Evolutionary conservation across 2,888 invertebrate species (phyloP).

Genomic region (Dasysyrphus tricinctus): DNA sequence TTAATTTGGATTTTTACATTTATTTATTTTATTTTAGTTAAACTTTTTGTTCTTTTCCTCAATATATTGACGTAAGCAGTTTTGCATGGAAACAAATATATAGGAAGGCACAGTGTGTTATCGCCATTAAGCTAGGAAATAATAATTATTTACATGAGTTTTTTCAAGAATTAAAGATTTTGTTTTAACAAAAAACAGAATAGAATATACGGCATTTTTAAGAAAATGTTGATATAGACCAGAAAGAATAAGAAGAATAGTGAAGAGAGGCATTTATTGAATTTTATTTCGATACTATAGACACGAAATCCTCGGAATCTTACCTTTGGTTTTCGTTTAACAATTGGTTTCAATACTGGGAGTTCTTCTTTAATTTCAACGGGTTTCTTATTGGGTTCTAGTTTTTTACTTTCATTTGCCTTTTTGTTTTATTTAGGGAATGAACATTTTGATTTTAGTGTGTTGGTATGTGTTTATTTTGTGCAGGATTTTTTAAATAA

Average conservation of each 20-base stretch:
- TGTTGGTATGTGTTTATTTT: neutral
- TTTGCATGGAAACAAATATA: neutral
- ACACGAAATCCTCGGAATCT: constrained; percentile 71
- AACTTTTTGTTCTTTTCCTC: neutral
- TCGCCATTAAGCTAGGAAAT: neutral
- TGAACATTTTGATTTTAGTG: too few species aligned
- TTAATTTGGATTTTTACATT: neutral
- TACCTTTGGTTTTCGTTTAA: constrained; percentile 81
- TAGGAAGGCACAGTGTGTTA: neutral
- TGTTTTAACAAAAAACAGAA: neutral
- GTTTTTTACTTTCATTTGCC: constrained; percentile 78
- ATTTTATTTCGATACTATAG: neutral
- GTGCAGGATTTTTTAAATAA: constrained; percentile 19
- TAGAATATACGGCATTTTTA: neutral
- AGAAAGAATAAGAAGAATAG: neutral
- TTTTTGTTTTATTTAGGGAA: constrained; percentile 65
- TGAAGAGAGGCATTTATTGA: neutral
- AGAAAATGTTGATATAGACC: neutral
- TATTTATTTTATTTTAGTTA: neutral
- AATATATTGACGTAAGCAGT: neutral
- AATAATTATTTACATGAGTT: neutral
- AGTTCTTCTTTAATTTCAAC: constrained; percentile 85
- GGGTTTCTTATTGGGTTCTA: constrained; percentile 84
- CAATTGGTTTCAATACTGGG: constrained; percentile 86
- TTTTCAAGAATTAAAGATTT: neutral